These are phyloP conservation scores for Falco peregrinus DNA, from an alignment of 2,797 vertebrate genomes.

Conservation along the genomic window DNA sequence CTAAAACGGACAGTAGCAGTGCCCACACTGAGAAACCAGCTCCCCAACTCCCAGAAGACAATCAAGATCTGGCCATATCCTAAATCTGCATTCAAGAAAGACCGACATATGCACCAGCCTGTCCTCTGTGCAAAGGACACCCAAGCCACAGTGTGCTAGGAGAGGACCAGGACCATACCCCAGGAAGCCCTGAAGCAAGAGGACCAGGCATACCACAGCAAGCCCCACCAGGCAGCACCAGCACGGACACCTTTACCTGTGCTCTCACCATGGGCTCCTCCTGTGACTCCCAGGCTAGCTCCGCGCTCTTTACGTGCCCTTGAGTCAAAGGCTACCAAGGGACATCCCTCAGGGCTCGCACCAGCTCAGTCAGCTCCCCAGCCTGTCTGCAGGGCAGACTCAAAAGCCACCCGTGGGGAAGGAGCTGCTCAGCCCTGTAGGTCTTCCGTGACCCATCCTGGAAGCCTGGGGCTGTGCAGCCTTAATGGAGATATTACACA, in stretches of 20 bases:
- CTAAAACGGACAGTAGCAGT: not conserved
- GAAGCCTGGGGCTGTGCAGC: not conserved
- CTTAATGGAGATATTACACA: not conserved
- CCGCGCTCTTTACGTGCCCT: not conserved
- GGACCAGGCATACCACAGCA: not conserved
- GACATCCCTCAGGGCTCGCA: not conserved
- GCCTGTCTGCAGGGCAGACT: not conserved
- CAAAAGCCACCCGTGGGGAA: not conserved
- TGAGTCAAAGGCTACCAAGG: rapidly evolving
- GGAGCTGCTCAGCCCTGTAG: not conserved
- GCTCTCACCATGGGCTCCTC: not conserved
- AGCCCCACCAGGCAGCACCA: not conserved
- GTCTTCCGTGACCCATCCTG: not conserved
- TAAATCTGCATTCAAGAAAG: not conserved
- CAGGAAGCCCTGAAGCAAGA: not conserved
- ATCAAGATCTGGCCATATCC: not conserved
- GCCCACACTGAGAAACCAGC: not conserved
- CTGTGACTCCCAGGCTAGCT: not conserved
- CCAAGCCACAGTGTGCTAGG: not conserved
- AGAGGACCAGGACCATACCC: not conserved
- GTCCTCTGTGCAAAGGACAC: not conserved
- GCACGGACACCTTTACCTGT: not conserved
- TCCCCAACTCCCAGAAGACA: not conserved
- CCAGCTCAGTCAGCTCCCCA: not conserved
- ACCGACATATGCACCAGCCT: rapidly evolving